Evolutionary conservation across 2,888 invertebrate species (phyloP).

Genomic region (Epirrhoe tristata): DNA sequence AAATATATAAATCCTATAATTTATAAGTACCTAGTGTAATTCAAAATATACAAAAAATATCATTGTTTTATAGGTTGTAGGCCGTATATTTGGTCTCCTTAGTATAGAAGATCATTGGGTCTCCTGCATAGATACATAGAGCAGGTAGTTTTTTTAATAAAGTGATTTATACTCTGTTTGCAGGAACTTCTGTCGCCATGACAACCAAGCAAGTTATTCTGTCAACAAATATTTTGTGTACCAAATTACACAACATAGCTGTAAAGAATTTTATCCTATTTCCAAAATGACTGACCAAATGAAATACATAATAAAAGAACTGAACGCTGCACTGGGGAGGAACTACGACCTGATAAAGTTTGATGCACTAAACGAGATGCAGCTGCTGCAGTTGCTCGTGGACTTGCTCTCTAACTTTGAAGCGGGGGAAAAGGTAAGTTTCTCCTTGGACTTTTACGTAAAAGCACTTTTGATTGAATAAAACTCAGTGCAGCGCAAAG

Average conservation of each 20-base stretch:
- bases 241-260: no score
- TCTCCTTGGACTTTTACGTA: background rate
- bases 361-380: slow-evolving; percentile 91
- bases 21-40: no score
- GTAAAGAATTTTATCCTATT: background rate
- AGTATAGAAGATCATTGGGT: no score
- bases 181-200: slow-evolving; percentile 46
- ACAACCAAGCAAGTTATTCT: slow-evolving; percentile 46
- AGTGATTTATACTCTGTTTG: no score
- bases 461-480: background rate
- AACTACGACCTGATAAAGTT: slow-evolving; percentile 94
- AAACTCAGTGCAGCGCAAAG: background rate
- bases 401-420: slow-evolving; percentile 91
- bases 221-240: slow-evolving; percentile 23
- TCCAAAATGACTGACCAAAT: slow-evolving; percentile 87
- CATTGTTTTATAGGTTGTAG: no score
- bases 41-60: no score
- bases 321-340: slow-evolving; percentile 90
- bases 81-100: no score
- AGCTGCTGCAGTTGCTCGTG: slow-evolving; percentile 91
- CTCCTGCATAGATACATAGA: no score
- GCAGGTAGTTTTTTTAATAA: no score
- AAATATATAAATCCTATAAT: no score
- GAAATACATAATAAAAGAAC: slow-evolving; percentile 89
- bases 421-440: slow-evolving; percentile 86